Evolutionary conservation across 1,140 invertebrate genomes (phyloP), one percentile per base, ranked within the genome.

Genomic region (Bathynomus jamesi): DNA sequence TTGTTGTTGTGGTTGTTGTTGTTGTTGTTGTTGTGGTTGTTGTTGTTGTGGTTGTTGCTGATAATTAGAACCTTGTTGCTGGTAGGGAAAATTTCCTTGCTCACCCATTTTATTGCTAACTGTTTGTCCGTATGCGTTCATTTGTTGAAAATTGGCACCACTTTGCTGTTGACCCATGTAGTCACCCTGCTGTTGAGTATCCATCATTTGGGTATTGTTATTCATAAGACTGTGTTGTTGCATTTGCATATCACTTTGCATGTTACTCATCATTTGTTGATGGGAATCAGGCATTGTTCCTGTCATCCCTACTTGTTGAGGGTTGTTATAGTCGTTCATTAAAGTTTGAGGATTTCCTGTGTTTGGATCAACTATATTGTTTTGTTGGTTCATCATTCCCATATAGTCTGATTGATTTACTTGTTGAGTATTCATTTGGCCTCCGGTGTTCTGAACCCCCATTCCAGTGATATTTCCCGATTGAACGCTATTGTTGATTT

Each of bases 1-100:
- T 53, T 71, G 24, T 32, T 67, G 29, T 53, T 32, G 28, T 32
- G 25, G 61, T 64, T 73, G 28, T n/a, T 53, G 17, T 29, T 66
- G 53, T 71, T 28, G 31, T 28, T 71, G 68, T 4, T 60, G n/a
- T 40, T 29, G n/a, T 5, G 21, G 40, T 8, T 46, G 25, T 10
- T 25, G 28, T 11, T 69, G n/a, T n/a, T 60, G 31, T 24, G 61
- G 53, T n/a, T 60, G 46, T 53, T 69, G 31, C 3, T 60, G 28
- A 29, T 53, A 61, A 2, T 46, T 61, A 4, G 67, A 46, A 25
- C 7, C 7, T 40, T 40, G 32, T 40, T 40, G 32, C 32, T 40
- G 32, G 17, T 40, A 8, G 32, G 32, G 7, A 40, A 40, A 40
- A 40, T 40, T 40, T n/a, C n/a, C n/a, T n/a, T n/a, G n/a, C n/a